Conservation (phyloP, 2,888 invertebrate genomes). For the Agrochola litura region DNA sequence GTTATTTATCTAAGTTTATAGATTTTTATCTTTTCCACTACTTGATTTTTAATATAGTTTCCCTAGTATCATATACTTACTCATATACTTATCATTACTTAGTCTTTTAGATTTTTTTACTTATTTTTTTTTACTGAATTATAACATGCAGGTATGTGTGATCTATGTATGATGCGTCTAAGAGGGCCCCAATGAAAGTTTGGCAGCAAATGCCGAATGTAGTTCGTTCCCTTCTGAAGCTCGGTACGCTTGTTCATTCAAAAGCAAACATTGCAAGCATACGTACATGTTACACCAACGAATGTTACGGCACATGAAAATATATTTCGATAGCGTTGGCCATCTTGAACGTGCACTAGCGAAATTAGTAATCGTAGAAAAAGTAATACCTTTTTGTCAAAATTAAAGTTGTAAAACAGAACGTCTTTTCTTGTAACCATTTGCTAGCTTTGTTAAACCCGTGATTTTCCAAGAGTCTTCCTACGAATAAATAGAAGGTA, state of each 20-base stretch:
- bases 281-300: background rate
- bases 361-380: slow-evolving; percentile 20
- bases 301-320: background rate
- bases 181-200: background rate
- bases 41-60: slow-evolving; percentile 13
- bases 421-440: slow-evolving; percentile 3
- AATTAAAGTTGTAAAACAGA: slow-evolving; percentile 31
- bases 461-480: background rate
- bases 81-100: too few species aligned
- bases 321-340: background rate
- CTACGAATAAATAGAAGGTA: background rate
- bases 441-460: background rate
- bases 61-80: background rate
- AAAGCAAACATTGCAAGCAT: slow-evolving; percentile 6
- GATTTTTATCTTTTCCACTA: slow-evolving; percentile 18
- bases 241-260: background rate
- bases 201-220: slow-evolving; percentile 3
- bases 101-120: background rate
- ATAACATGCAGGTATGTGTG: background rate
- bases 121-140: background rate
- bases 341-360: background rate
- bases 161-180: background rate
- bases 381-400: background rate
- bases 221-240: background rate
- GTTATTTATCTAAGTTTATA: slow-evolving; percentile 53